Conservation (phyloP, 1,140 invertebrate species). For the Pseudomyrmex pallidus region DNA sequence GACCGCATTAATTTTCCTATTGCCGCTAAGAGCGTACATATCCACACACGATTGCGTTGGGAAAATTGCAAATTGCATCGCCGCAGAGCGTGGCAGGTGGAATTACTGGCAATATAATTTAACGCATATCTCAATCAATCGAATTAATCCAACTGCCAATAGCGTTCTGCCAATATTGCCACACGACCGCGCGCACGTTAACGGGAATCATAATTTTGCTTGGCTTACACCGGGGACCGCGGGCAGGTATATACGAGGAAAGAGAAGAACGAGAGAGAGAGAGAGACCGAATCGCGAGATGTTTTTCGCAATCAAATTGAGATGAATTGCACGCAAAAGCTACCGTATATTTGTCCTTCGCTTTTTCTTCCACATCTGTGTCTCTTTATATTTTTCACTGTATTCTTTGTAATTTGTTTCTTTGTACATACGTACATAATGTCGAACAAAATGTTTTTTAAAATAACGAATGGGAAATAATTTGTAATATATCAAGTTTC, state of each 20-base stretch:
- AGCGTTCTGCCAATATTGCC: slow-evolving; percentile 32
- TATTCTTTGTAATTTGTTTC: slow-evolving; percentile 34
- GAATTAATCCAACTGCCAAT: slow-evolving; percentile 51
- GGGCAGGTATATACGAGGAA: background rate
- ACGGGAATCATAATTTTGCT: slow-evolving; percentile 46
- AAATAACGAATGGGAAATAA: too few species aligned
- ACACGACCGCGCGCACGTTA: slow-evolving; percentile 18
- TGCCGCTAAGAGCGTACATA: slow-evolving; percentile 20
- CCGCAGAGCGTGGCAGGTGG: slow-evolving; percentile 20
- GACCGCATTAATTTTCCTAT: slow-evolving; percentile 48
- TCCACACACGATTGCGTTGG: slow-evolving; percentile 29
- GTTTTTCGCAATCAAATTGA: slow-evolving; percentile 53
- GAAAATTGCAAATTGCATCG: slow-evolving; percentile 46
- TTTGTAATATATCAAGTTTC: too few species aligned
- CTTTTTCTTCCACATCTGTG: background rate
- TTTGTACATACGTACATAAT: slow-evolving; percentile 31
- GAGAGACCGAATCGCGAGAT: background rate
- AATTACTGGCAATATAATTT: slow-evolving; percentile 57
- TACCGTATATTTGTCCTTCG: slow-evolving; percentile 7
- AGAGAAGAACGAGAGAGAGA: background rate
- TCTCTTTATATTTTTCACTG: slow-evolving; percentile 27
- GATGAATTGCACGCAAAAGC: slow-evolving; percentile 45
- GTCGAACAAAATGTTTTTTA: too few species aligned
- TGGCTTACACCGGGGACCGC: background rate
- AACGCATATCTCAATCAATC: slow-evolving; percentile 56